Evolutionary conservation across 2,113 vertebrate genomes (phyloP).

Genomic region (Gobio gobio): DNA sequence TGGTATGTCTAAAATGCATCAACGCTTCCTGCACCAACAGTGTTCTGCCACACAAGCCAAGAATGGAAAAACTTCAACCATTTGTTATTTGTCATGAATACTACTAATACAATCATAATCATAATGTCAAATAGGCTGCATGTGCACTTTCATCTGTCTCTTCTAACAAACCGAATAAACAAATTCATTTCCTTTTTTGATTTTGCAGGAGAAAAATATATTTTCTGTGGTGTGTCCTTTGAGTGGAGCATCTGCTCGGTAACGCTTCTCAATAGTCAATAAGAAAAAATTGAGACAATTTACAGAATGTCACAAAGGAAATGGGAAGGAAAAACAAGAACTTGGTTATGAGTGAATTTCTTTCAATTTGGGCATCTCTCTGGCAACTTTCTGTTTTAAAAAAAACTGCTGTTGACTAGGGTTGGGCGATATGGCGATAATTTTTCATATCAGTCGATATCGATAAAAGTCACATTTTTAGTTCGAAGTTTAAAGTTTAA

Average conservation of each 20-base stretch:
- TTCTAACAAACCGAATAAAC: slow-evolving; percentile 15
- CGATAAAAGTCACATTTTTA: too few relatives aligned
- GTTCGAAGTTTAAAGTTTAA: too few relatives aligned
- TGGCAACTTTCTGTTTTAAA: background rate
- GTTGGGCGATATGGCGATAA: too few relatives aligned
- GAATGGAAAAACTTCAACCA: slow-evolving; percentile 19
- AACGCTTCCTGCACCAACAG: slow-evolving; percentile 51
- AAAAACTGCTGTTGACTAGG: background rate
- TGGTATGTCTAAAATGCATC: slow-evolving; percentile 51
- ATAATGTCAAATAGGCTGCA: background rate
- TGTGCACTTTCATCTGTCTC: slow-evolving; percentile 24
- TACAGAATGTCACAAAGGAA: background rate
- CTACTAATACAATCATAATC: slow-evolving; percentile 22
- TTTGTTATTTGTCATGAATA: slow-evolving; percentile 18
- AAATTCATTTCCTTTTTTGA: background rate
- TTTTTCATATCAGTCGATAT: too few relatives aligned
- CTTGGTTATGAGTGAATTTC: background rate
- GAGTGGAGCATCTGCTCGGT: slow-evolving; percentile 50
- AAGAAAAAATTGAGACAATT: background rate
- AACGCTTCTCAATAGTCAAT: background rate
- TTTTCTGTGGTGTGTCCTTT: slow-evolving; percentile 49
- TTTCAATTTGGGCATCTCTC: background rate
- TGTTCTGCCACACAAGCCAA: slow-evolving; percentile 8
- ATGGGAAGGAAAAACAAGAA: background rate
- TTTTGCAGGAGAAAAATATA: background rate